Percentiles rank a stretch among this genome's conserved stretches.
Evolutionary conservation across 2,888 invertebrate species (phyloP).

Genomic region (Cancer borealis): DNA sequence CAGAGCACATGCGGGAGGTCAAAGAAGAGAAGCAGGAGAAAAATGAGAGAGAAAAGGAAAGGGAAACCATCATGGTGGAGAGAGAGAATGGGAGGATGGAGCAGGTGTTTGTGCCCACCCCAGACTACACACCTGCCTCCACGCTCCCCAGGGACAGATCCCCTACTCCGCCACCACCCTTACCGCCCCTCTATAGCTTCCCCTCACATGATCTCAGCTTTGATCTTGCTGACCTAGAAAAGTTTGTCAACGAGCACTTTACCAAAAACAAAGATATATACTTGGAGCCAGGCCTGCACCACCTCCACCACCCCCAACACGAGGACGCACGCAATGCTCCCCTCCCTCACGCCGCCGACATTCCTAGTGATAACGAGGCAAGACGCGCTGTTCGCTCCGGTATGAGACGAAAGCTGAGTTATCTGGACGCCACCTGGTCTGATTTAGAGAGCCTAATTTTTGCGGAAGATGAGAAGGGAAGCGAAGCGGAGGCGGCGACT

Average conservation of each 20-base stretch:
- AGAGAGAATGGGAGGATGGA: constrained; percentile 67
- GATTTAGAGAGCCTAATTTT: constrained; percentile 78
- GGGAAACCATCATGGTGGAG: constrained; percentile 56
- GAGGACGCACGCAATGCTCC: neutral
- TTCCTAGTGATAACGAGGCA: neutral
- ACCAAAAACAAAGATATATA: constrained; percentile 56
- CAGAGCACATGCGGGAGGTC: constrained; percentile 28
- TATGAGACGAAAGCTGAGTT: constrained; percentile 57
- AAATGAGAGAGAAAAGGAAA: constrained; percentile 60
- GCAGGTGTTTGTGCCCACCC: constrained; percentile 71
- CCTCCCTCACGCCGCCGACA: neutral
- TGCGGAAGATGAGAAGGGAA: constrained; percentile 76
- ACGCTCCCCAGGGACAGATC: constrained; percentile 60
- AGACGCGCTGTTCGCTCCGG: constrained; percentile 63
- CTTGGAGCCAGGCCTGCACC: constrained; percentile 21
- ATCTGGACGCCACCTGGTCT: constrained; percentile 78
- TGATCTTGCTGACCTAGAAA: constrained; percentile 68
- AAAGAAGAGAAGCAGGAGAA: constrained; percentile 62
- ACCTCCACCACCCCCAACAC: constrained; percentile 43
- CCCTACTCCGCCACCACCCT: neutral
- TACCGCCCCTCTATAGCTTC: neutral
- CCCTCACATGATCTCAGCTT: constrained; percentile 55
- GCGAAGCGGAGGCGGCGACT: constrained; percentile 25
- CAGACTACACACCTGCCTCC: constrained; percentile 75
- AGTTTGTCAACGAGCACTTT: constrained; percentile 69